Base-by-base conservation (phyloP, 2,113 vertebrate genomes). In the Callospermophilus lateralis region DNA sequence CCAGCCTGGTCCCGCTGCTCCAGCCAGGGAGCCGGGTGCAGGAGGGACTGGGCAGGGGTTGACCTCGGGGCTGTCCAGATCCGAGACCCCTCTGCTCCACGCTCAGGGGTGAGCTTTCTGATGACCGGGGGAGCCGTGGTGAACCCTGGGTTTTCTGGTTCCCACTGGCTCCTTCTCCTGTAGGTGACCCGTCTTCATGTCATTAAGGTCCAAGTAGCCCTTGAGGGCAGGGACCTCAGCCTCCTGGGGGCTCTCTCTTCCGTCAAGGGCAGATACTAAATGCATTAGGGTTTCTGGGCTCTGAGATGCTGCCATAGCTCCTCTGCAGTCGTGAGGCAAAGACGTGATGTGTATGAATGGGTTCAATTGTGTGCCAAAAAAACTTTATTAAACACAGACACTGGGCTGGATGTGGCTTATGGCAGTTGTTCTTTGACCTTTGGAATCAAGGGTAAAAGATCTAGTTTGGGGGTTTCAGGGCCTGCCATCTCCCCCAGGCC, bases 381-480 rank as follows among this genome's bases (percentile, higher is more conserved):
- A 97, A 89, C 74, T 95, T 96, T 96, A 92, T 87, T 79, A 95
- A 92, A 80, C 28, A 15, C 77, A 92, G 45, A 12, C 6, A 3
- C 1, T 0, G 30, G 86, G 78, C 37, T 4, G 0, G 39, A 84
- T 83, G 63, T 39, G 32, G 39, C 30, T 26, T 32, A 8, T 13
- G 72, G 22, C 42, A 63, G 39, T 84, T 4, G 6, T 58, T 76
- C n/a, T 15, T 34, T 42, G 63, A 65, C 16, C 53, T 28, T 32
- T 58, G 84, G 30, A 45, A 8, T 34, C 51, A 32, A 81, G 10
- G 48, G 16, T 61, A 67, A 76, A 70, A 53, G 45, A 37, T 39
- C 10, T 42, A 32, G 17, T n/a, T 76, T 65, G 32, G 12, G 77
- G 30, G 30, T 76, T 79, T 0, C 0, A 8, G 72, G 65, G 32